phyloP scores from a whole-genome alignment of 2,797 vertebrate species.

The Lutjanus argentimaculatus region DNA sequence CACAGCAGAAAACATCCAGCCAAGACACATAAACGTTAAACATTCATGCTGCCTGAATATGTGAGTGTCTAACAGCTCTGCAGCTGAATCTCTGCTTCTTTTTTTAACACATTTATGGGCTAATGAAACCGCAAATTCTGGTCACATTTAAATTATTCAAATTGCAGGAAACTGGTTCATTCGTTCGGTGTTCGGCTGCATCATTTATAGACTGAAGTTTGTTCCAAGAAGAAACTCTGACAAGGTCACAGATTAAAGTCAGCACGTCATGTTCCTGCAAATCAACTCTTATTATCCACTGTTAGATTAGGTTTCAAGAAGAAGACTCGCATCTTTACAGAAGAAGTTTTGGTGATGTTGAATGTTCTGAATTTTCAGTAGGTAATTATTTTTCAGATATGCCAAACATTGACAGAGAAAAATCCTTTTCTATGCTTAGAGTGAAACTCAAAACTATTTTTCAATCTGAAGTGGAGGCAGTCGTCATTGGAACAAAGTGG shows the following conservation, averaged over 20 bases:
- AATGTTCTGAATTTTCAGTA: not conserved
- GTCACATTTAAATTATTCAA: constrained; percentile 26
- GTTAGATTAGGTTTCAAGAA: not conserved
- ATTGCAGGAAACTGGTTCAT: not conserved
- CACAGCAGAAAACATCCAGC: constrained; percentile 3
- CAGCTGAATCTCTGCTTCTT: not conserved
- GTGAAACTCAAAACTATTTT: not conserved
- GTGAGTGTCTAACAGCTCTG: not conserved
- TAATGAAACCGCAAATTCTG: not conserved
- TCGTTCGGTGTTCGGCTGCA: not conserved
- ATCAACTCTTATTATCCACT: not conserved
- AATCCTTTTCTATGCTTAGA: not conserved
- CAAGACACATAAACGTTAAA: not conserved
- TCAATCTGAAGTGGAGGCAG: not conserved
- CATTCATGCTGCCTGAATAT: not conserved
- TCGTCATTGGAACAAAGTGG: too few species aligned
- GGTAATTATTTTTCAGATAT: not conserved
- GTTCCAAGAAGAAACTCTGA: not conserved
- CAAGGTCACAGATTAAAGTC: not conserved
- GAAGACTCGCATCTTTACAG: not conserved
- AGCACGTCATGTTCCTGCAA: not conserved
- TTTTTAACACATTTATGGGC: not conserved
- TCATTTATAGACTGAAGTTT: constrained; percentile 22
- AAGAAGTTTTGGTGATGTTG: not conserved
- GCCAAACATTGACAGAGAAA: too few species aligned